A percentile compares a stretch with the other conserved stretches of the same genome.
Conservation (phyloP, 2,888 invertebrate genomes). For the Hypolimnas misippus region DNA sequence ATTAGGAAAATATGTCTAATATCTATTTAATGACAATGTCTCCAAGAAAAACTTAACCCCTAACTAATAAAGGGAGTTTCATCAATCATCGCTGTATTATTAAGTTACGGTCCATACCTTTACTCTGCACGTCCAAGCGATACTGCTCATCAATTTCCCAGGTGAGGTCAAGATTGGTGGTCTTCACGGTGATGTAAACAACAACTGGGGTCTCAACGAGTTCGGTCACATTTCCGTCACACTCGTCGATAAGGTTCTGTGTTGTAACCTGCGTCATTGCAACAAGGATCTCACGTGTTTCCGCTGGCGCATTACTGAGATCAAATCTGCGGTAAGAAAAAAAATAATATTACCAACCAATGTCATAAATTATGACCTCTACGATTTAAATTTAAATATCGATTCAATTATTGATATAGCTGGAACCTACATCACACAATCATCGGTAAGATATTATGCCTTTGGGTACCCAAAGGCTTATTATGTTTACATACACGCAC, state of each 20-base stretch:
- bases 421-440: too few species aligned
- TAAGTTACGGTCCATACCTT: too few species aligned
- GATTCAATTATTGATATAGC: too few species aligned
- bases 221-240: constrained; percentile 73
- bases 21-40: too few species aligned
- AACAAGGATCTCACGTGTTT: constrained; percentile 77
- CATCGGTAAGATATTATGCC: too few species aligned
- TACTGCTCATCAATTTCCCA: constrained; percentile 90
- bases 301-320: constrained; percentile 73
- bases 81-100: too few species aligned
- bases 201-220: constrained; percentile 78
- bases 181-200: constrained; percentile 82
- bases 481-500: too few species aligned
- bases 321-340: constrained; percentile 70
- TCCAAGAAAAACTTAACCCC: too few species aligned
- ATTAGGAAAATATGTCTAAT: too few species aligned
- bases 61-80: too few species aligned
- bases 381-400: neutral
- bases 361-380: neutral
- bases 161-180: constrained; percentile 76
- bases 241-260: constrained; percentile 84
- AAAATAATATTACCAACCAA: neutral
- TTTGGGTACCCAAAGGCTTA: too few species aligned
- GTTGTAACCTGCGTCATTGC: constrained; percentile 83
- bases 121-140: constrained; percentile 81